phyloP scores from a whole-genome alignment of 2,113 vertebrate genomes.

The Rhipidura dahli region DNA sequence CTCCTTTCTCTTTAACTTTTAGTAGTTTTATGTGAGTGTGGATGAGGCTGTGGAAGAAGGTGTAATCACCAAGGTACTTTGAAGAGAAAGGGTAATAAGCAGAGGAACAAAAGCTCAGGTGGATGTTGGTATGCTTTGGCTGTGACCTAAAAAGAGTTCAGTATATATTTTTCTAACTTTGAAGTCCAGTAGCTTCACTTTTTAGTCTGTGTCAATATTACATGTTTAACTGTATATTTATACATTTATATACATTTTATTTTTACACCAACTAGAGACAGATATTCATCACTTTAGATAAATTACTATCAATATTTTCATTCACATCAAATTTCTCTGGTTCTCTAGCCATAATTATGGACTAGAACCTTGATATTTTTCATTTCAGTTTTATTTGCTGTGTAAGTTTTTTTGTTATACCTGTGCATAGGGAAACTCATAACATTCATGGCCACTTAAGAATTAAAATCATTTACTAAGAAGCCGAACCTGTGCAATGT shows the following conservation, averaged over 20 bases:
- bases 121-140: neutral
- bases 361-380: neutral
- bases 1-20: neutral
- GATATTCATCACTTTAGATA: neutral
- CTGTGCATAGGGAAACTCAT: neutral
- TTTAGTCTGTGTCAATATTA: constrained; percentile 13
- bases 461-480: neutral
- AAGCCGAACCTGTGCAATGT: neutral
- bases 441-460: neutral
- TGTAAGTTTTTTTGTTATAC: neutral
- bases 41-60: neutral
- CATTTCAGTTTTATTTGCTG: neutral
- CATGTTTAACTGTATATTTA: neutral
- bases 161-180: neutral
- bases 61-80: neutral
- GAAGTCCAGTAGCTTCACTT: neutral
- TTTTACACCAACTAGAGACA: neutral
- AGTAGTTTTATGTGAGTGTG: neutral
- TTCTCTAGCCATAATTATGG: neutral
- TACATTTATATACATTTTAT: neutral
- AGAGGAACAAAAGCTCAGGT: neutral
- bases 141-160: neutral
- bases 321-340: neutral
- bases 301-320: constrained; percentile 15
- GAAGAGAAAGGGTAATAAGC: neutral